These are phyloP conservation scores for Maconellicoccus hirsutus DNA, from an alignment of 1,140 invertebrate genomes.

Conservation along the genomic window DNA sequence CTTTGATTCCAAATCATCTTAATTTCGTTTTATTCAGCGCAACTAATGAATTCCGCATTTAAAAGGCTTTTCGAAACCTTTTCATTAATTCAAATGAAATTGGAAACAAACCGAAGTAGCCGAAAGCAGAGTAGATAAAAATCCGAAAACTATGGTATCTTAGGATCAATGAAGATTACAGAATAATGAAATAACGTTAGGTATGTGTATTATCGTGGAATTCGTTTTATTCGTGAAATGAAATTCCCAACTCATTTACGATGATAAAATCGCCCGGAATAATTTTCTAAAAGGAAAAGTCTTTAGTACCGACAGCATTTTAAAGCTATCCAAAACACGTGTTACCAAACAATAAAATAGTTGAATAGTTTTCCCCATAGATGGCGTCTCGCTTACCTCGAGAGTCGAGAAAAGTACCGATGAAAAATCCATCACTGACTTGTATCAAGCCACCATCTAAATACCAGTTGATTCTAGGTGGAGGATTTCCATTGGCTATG, in stretches of 20 bases:
- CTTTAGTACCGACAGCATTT: too few species aligned
- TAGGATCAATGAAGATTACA: background rate
- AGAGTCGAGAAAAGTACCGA: constrained; percentile 31
- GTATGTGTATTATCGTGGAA: too few species aligned
- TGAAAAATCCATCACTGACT: constrained; percentile 37
- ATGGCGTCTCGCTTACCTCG: constrained; percentile 23
- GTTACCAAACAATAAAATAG: background rate
- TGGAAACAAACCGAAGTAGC: background rate
- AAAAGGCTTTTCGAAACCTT: too few species aligned
- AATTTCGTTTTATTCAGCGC: background rate
- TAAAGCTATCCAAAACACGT: background rate
- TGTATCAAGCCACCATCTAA: constrained; percentile 51
- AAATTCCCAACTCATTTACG: background rate
- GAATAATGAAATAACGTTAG: too few species aligned
- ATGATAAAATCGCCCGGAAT: background rate
- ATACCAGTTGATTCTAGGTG: constrained; percentile 70
- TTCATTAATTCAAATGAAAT: background rate
- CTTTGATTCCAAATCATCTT: background rate
- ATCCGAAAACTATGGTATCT: background rate
- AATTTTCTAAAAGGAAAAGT: background rate
- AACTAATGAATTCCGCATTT: background rate
- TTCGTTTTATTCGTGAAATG: background rate
- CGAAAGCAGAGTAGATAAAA: background rate
- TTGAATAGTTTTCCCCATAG: background rate
- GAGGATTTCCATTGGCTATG: constrained; percentile 69